phyloP scores from a whole-genome alignment of 2,888 invertebrate species.

The Agrotis ipsilon region DNA sequence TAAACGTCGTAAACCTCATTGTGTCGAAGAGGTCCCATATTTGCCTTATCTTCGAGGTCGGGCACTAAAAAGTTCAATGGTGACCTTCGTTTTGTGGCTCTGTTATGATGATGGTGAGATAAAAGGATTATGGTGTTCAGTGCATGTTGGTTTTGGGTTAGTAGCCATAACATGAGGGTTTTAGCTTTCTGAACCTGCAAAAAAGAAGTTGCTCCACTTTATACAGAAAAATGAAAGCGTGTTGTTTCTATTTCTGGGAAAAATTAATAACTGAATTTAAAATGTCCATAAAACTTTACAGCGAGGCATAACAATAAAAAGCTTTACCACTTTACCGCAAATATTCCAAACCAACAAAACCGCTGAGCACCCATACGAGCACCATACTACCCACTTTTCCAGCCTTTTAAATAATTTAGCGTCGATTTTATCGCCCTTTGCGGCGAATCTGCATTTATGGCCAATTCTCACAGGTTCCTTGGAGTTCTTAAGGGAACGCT shows the following conservation, averaged over 20 bases:
- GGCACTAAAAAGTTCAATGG: conserved; percentile 47
- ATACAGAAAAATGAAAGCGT: not conserved
- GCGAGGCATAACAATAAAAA: conserved; percentile 47
- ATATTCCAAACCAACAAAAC: conserved; percentile 42
- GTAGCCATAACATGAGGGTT: not conserved
- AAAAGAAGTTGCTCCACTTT: too few species aligned
- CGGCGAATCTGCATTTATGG: conserved; percentile 65
- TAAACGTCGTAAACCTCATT: conserved; percentile 49
- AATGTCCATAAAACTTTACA: conserved; percentile 42
- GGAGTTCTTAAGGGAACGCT: conserved; percentile 31
- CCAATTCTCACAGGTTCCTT: conserved; percentile 44
- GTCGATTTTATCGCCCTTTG: conserved; percentile 66
- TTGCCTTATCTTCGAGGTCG: conserved; percentile 39
- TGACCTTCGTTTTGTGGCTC: conserved; percentile 37
- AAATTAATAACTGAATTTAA: conserved; percentile 30
- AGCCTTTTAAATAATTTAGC: conserved; percentile 74
- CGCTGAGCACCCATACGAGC: conserved; percentile 43
- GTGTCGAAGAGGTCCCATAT: conserved; percentile 30
- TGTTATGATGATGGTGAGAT: conserved; percentile 16
- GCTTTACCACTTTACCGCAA: conserved; percentile 39
- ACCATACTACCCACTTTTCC: conserved; percentile 59
- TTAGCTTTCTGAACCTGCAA: not conserved
- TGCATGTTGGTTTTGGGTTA: conserved; percentile 2
- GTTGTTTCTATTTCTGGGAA: conserved; percentile 19
- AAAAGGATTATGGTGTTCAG: conserved; percentile 21